Evolutionary conservation across 2,888 invertebrate species (phyloP), one percentile per base, ranked within the genome.

Genomic region (Caenorhabditis wallacei): DNA sequence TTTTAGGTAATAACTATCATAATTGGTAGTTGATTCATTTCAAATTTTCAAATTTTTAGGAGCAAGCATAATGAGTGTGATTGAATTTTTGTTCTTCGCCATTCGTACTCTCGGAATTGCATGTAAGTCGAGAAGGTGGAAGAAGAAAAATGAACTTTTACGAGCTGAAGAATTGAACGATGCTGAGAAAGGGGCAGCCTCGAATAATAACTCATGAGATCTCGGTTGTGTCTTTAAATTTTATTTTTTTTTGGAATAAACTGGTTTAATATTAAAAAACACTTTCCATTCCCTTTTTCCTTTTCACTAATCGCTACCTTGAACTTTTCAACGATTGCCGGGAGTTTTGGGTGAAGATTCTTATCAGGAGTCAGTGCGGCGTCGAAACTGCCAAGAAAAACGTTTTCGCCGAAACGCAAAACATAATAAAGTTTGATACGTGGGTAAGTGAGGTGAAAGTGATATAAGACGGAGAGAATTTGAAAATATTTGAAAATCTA

Each of bases 31-130:
- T 26, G 0, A n/a, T 22, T 16, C 16, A 10, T 11, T 7, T 48
- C 2, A 1, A 16, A 40, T 10, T 20, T 2, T 0, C n/a, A n/a
- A n/a, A 5, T 18, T 61, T 87, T 30, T 54, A 87, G 87, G 87
- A 11, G 87, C 88, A 18, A 86, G 87, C 59, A 83, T 89, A 13
- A 83, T 89, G 66, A 89, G 88, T n/a, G 66, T 85, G 30, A 82
- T 89, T 35, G 89, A 89, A 48, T 59, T 88, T n/a, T 37, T 84
- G 1, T 84, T 84, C 53, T 88, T 89, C 56, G 22, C 83, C 8
- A 40, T 89, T n/a, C 82, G 87, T 4, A 71, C 87, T 18, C 30
- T 87, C 16, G 88, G 87, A 61, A 85, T 85, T 10, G 68, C 46
- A 4, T 84, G 84, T 40, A 80, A 80, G 18, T 43, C 76, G 1